Conservation (phyloP, 2,888 invertebrate species). For the Panorpa germanica region DNA sequence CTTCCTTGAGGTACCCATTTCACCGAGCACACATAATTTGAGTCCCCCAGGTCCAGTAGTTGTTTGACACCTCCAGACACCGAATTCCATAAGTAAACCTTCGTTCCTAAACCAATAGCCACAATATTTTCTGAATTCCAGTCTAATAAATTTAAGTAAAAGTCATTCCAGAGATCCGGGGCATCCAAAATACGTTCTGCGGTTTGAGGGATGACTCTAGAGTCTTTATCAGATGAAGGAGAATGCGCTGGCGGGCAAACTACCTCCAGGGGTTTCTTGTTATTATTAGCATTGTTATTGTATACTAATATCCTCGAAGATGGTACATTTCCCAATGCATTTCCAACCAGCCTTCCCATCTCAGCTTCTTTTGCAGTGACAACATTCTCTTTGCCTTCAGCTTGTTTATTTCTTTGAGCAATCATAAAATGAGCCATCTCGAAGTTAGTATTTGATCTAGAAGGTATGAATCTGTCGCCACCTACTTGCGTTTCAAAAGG, state of each 20-base stretch:
- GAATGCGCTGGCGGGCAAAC: constrained; percentile 60
- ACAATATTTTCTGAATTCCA: constrained; percentile 87
- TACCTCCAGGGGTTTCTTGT: constrained; percentile 69
- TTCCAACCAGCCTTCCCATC: constrained; percentile 39
- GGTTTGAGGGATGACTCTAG: constrained; percentile 76
- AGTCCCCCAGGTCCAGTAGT: constrained; percentile 60
- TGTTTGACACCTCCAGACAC: constrained; percentile 74
- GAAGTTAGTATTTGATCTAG: constrained; percentile 73
- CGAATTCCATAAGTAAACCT: constrained; percentile 88
- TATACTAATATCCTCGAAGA: constrained; percentile 65
- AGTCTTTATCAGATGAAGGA: constrained; percentile 60
- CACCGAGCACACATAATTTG: constrained; percentile 70
- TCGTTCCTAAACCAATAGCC: constrained; percentile 74
- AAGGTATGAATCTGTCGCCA: constrained; percentile 79
- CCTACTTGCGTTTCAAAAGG: constrained; percentile 52
- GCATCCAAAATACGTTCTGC: constrained; percentile 96
- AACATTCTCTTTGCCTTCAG: constrained; percentile 23
- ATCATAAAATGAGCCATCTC: constrained; percentile 80
- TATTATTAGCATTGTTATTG: constrained; percentile 78
- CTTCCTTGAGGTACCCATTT: constrained; percentile 76
- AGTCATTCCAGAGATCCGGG: constrained; percentile 92
- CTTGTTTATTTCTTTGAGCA: constrained; percentile 22
- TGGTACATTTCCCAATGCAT: constrained; percentile 46
- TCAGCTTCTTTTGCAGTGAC: constrained; percentile 27
- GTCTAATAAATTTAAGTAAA: constrained; percentile 89